Evolutionary conservation across 2,797 vertebrate species (phyloP).

Genomic region (Eleutherodactylus coqui): DNA sequence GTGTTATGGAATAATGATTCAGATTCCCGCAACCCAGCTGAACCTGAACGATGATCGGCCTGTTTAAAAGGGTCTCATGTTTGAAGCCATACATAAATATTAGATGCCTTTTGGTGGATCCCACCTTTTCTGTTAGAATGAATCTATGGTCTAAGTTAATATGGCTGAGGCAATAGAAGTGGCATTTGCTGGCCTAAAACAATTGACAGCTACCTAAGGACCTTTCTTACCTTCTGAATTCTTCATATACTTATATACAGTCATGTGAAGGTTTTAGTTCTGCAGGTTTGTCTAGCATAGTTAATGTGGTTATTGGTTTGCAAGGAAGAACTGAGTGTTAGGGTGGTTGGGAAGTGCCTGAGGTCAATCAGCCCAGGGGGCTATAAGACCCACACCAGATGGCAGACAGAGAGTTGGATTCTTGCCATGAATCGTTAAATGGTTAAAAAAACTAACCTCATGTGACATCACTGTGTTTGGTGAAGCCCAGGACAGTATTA

Average conservation of each 20-base stretch:
- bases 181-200: neutral
- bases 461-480: constrained; percentile 1
- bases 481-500: neutral
- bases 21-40: too few species aligned
- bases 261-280: neutral
- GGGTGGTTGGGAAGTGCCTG: neutral
- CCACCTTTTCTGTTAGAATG: too few species aligned
- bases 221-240: neutral
- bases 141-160: too few species aligned
- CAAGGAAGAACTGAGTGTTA: neutral
- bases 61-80: too few species aligned
- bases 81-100: too few species aligned
- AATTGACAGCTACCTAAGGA: neutral
- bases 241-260: too few species aligned
- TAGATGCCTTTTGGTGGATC: too few species aligned
- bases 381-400: neutral
- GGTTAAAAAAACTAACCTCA: neutral
- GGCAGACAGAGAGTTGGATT: neutral
- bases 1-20: too few species aligned
- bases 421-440: neutral
- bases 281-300: neutral
- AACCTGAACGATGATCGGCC: too few species aligned
- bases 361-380: neutral
- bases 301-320: neutral
- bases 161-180: neutral